Base-by-base conservation (phyloP, 1,140 invertebrate genomes). In the Procambarus virginalis region DNA sequence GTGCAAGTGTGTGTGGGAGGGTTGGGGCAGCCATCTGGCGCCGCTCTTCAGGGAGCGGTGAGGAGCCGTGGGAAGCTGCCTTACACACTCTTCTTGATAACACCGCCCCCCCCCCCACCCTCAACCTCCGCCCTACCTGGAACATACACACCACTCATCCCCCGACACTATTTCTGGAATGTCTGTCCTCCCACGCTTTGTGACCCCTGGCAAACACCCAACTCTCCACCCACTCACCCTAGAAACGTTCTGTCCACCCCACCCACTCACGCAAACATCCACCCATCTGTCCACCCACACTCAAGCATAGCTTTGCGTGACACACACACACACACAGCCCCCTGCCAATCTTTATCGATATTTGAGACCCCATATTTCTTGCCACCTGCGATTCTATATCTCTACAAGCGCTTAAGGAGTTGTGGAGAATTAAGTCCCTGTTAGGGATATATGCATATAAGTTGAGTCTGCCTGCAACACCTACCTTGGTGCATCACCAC, bases 51-150 rank as follows among this genome's bases (percentile, higher is more conserved):
- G 51, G 20, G 20, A 58, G 79, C 8, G 51, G 48, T 1, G 51
- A n/a, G 79, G 80, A 60, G 80, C 51, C 80, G 80, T 82, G 80
- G 80, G 80, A 82, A 82, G 80, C 34, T 0, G 22, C 58, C 55
- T 55, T 55, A 46, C 17, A 64, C 55, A 64, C 5, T 5, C 51
- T 64, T 82, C 68, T 82, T 68, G 80, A 82, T 14, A 55, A 46
- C 79, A 81, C 51, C 46, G 20, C 3, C 34, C 34, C 3, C 68
- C 17, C 2, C 34, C 34, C 3, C 49, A n/a, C 76, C 10, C 9
- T 9, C 76, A 20, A 5, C 6, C 46, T 17, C 46, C 4, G 48
- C 45, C 3, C 49, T 48, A 48, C 76, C 76, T 78, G 76, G 1
- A 73, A 5, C 68, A 34, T n/a, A 34, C 68, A 1, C 68, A 34